These are phyloP conservation scores for Xanthorhoe spadicearia DNA, from an alignment of 2,888 invertebrate species.

Conservation along the genomic window DNA sequence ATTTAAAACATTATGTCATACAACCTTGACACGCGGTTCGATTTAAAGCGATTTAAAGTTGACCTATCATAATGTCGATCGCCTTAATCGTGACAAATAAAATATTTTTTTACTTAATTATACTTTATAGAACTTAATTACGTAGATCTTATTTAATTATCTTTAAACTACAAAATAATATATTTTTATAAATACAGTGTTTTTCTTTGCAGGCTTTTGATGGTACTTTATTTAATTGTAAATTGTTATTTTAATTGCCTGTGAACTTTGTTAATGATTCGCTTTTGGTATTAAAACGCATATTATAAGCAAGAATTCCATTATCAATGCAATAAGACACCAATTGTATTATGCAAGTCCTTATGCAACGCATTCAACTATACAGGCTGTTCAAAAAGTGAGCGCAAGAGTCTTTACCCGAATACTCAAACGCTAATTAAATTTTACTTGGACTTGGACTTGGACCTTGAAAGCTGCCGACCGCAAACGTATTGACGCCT, in stretches of 20 bases:
- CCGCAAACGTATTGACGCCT: too few relatives aligned
- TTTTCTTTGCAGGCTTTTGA: not conserved
- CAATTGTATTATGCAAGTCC: conserved; percentile 58
- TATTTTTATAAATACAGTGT: not conserved
- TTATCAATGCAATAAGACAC: conserved; percentile 33
- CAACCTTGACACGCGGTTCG: conserved; percentile 13
- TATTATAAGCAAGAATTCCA: conserved; percentile 36
- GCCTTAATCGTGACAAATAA: not conserved
- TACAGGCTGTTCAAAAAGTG: conserved; percentile 19
- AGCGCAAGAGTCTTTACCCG: too few relatives aligned
- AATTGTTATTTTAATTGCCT: not conserved
- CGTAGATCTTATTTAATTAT: not conserved
- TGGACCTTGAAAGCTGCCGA: too few relatives aligned
- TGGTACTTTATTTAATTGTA: not conserved
- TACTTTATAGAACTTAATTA: not conserved
- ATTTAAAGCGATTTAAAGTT: conserved; percentile 9
- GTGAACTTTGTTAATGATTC: not conserved
- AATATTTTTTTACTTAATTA: not conserved
- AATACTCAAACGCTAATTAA: too few relatives aligned
- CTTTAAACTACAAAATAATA: not conserved
- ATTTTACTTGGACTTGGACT: too few relatives aligned
- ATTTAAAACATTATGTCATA: not conserved
- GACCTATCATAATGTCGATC: conserved; percentile 12
- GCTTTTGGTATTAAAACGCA: not conserved
- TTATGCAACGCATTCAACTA: conserved; percentile 58